Percentiles rank a stretch among this genome's conserved stretches.
Evolutionary conservation across 1,140 invertebrate genomes (phyloP).

Genomic region (Chlorops oryzae): DNA sequence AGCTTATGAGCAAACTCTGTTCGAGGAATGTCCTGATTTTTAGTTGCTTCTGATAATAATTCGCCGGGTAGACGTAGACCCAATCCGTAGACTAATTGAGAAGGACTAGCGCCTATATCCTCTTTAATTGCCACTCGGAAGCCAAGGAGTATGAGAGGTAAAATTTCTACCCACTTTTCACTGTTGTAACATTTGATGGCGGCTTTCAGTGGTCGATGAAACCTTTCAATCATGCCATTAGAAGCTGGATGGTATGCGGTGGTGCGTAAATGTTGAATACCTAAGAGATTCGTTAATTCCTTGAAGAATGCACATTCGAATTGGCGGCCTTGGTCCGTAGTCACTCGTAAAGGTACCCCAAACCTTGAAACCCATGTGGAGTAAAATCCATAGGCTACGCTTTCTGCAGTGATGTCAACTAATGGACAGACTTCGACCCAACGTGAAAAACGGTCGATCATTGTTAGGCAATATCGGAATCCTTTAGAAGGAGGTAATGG

Average conservation of each 20-base stretch:
- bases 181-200: conserved; percentile 23
- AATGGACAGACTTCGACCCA: conserved; percentile 34
- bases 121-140: conserved; percentile 36
- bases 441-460: conserved; percentile 29
- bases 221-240: conserved; percentile 47
- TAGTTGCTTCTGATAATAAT: no score
- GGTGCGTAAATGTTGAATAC: conserved; percentile 26
- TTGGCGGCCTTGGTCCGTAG: conserved; percentile 37
- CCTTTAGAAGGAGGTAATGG: conserved; percentile 5
- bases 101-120: conserved; percentile 33
- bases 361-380: conserved; percentile 41
- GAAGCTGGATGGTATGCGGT: conserved; percentile 44
- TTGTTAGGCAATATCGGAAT: conserved; percentile 22
- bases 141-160: conserved; percentile 47
- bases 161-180: conserved; percentile 30
- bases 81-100: conserved; percentile 18
- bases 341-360: conserved; percentile 30
- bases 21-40: no score
- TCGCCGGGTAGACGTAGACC: conserved; percentile 25
- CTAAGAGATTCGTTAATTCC: conserved; percentile 18
- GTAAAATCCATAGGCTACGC: conserved; percentile 34
- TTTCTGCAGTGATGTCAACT: conserved; percentile 33
- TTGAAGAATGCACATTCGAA: conserved; percentile 27
- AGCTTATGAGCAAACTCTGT: no score
- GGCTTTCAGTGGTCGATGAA: conserved; percentile 28